Percentiles rank a stretch among this genome's conserved stretches.
Conservation (phyloP, 2,888 invertebrate species). For the Pseudococcus viburni region DNA sequence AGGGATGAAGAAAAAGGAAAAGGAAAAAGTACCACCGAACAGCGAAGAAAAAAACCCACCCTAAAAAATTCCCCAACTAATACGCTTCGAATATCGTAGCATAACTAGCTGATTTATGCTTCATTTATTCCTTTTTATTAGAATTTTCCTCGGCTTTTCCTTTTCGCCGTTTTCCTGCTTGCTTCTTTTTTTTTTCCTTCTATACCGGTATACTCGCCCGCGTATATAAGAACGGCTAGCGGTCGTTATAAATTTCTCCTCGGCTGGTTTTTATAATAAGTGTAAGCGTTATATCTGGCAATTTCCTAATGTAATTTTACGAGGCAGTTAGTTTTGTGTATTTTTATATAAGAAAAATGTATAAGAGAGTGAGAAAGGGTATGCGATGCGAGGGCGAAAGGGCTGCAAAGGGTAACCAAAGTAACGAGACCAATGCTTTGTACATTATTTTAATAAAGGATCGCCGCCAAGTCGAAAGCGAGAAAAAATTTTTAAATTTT, state of each 20-base stretch:
- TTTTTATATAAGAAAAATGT: slow-evolving; percentile 51
- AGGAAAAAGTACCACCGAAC: background rate
- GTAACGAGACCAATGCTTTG: slow-evolving; percentile 55
- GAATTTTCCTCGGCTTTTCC: slow-evolving; percentile 64
- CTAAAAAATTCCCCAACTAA: slow-evolving; percentile 62
- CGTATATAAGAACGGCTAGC: slow-evolving; percentile 60
- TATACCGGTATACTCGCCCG: background rate
- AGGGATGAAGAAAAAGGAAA: slow-evolving; percentile 3
- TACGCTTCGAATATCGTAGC: slow-evolving; percentile 63
- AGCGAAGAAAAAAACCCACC: slow-evolving; percentile 32
- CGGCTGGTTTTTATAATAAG: slow-evolving; percentile 64
- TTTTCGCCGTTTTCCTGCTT: slow-evolving; percentile 57
- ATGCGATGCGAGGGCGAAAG: background rate
- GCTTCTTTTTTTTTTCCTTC: slow-evolving; percentile 12
- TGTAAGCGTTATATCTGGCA: slow-evolving; percentile 64
- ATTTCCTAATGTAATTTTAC: slow-evolving; percentile 64
- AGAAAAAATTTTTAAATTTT: slow-evolving; percentile 35
- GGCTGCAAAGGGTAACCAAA: background rate
- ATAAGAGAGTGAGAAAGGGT: background rate
- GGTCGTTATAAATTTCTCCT: slow-evolving; percentile 65
- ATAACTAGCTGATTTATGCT: slow-evolving; percentile 65
- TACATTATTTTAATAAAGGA: slow-evolving; percentile 58
- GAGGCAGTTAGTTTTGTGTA: slow-evolving; percentile 64
- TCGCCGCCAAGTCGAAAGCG: background rate
- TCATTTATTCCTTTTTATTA: slow-evolving; percentile 65